Percentiles rank a stretch among this genome's conserved stretches.
Conservation (phyloP, 2,888 invertebrate species). For the Nymphalis c-album region DNA sequence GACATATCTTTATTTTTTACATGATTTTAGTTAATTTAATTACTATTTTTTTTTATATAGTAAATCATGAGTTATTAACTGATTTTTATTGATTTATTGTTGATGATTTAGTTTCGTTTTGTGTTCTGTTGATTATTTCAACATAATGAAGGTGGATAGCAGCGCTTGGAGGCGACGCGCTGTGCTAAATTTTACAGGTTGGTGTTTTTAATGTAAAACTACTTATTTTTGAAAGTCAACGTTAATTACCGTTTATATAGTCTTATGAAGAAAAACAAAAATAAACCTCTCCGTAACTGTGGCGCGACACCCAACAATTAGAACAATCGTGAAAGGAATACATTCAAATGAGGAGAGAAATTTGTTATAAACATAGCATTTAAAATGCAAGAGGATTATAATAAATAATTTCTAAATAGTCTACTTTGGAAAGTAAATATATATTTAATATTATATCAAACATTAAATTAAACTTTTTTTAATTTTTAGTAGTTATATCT, state of each 20-base stretch:
- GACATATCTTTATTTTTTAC: slow-evolving; percentile 55
- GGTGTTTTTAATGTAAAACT: slow-evolving; percentile 44
- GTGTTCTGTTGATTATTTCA: slow-evolving; percentile 64
- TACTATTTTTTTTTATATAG: slow-evolving; percentile 25
- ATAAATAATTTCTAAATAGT: not conserved
- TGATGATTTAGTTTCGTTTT: slow-evolving; percentile 40
- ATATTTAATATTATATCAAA: not conserved
- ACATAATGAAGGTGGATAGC: slow-evolving; percentile 73
- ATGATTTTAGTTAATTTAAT: slow-evolving; percentile 53
- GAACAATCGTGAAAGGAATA: slow-evolving; percentile 31
- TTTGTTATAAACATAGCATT: slow-evolving; percentile 20
- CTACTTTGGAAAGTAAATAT: not conserved
- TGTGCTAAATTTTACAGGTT: slow-evolving; percentile 68
- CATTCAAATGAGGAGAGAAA: slow-evolving; percentile 25
- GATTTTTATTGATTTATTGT: slow-evolving; percentile 22
- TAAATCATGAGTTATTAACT: slow-evolving; percentile 51
- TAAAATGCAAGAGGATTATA: not conserved
- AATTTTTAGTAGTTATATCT: not conserved
- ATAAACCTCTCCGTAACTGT: not conserved
- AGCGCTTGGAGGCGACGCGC: slow-evolving; percentile 67
- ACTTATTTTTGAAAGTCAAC: not conserved
- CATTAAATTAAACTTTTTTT: not conserved
- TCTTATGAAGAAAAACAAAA: not conserved
- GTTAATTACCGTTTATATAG: not conserved
- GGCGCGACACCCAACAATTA: slow-evolving; percentile 3